Evolutionary conservation across 2,888 invertebrate species (phyloP), one percentile per base, ranked within the genome.

Genomic region (Pseudococcus longispinus): DNA sequence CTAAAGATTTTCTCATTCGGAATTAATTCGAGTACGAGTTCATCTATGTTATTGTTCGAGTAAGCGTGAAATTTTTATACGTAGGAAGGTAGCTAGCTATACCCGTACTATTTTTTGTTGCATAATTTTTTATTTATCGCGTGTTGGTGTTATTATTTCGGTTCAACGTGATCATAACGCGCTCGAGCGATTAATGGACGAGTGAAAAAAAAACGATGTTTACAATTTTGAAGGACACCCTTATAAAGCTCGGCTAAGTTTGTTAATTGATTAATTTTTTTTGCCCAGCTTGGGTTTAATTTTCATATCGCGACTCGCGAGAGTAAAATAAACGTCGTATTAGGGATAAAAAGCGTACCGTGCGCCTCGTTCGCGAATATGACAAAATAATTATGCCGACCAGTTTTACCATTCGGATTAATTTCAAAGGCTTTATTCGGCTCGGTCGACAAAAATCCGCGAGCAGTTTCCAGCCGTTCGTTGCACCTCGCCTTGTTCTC

Each of bases 211-310:
- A 15, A 51, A 8, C 5, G 8, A n/a, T 32, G 32, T 74, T 74
- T 74, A 74, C 74, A 15, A 18, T 37, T 29, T 74, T n/a, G 26
- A 32, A 74, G 15, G 18, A 74, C 74, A 74, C 74, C 32, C 32
- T 37, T 74, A 74, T 74, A 74, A 37, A 74, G 74, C 74, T 74
- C 74, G n/a, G 32, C 32, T 74, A 74, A 74, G 74, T 74, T 74
- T n/a, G 74, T 74, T 74, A 74, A 74, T 74, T 74, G 74, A 37
- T 74, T 74, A 74, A 74, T 74, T 74, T 74, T 74, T 74, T 37
- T 26, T 5, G n/a, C 74, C 32, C 15, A 74, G 74, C 74, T n/a
- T 5, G 13, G 74, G 32, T 74, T 74, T 37, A 74, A 37, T 37
- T 74, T 74, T 18, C 74, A 37, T 74, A 74, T 37, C 29, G 37